Evolutionary conservation across 2,797 vertebrate genomes (phyloP).

Genomic region (Syndactyla subalaris): DNA sequence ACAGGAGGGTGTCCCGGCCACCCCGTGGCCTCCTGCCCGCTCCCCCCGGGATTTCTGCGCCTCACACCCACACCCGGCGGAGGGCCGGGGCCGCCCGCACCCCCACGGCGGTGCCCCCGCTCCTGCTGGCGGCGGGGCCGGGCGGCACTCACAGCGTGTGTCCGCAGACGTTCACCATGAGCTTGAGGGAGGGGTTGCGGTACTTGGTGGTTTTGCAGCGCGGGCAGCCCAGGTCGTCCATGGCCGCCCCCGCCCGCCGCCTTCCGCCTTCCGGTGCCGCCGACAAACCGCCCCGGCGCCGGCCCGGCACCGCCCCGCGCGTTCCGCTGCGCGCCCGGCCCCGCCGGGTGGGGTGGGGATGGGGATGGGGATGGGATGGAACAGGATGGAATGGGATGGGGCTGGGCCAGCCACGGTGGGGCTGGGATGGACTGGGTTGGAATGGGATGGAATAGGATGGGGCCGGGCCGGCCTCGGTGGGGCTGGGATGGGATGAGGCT

Average conservation of each 20-base stretch:
- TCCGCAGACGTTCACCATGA: slow-evolving; percentile 98
- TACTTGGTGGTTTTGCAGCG: slow-evolving; percentile 98
- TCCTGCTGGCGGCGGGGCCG: no score
- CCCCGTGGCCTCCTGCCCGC: accelerated
- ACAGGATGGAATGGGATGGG: no score
- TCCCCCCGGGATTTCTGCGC: neutral
- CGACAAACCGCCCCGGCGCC: slow-evolving; percentile 7
- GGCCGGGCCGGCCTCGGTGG: no score
- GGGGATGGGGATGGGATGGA: no score
- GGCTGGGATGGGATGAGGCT: no score
- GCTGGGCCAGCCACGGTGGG: no score
- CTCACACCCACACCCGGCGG: neutral
- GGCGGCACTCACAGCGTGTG: slow-evolving; percentile 93
- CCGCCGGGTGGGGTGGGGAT: neutral
- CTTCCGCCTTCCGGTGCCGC: slow-evolving; percentile 6
- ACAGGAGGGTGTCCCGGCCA: neutral
- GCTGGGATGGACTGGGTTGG: no score
- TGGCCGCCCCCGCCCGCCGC: slow-evolving; percentile 36
- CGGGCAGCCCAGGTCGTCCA: slow-evolving; percentile 95
- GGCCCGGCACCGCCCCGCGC: neutral
- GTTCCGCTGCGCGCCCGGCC: slow-evolving; percentile 7
- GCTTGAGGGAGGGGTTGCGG: slow-evolving; percentile 93
- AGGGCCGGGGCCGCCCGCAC: no score
- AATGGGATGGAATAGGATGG: no score
- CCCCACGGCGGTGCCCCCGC: no score